Evolutionary conservation across 2,113 vertebrate genomes (phyloP).

Genomic region (Lepidothrix coronata): DNA sequence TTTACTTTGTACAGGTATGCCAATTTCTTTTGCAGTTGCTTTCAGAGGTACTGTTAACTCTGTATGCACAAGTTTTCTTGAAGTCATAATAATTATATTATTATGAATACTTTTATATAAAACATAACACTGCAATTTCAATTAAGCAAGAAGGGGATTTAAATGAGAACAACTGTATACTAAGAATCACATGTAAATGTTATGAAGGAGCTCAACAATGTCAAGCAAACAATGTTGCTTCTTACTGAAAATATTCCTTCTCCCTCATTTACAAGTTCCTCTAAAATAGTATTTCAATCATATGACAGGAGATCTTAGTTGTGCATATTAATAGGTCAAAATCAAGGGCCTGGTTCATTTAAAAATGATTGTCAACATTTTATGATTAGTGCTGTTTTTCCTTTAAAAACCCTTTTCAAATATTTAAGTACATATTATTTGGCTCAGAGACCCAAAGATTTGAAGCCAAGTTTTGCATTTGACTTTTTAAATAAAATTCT

Average conservation of each 20-base stretch:
- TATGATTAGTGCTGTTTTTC: not conserved
- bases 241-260: not conserved
- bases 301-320: not conserved
- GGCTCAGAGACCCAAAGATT: not conserved
- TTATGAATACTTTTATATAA: not conserved
- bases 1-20: not conserved
- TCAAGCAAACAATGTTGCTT: not conserved
- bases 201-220: constrained; percentile 5
- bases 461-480: not conserved
- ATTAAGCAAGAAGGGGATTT: not conserved
- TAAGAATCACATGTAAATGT: not conserved
- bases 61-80: not conserved
- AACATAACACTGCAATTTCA: not conserved
- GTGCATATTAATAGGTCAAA: constrained; percentile 55
- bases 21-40: not conserved
- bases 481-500: not conserved
- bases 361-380: not conserved
- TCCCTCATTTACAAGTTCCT: constrained; percentile 25
- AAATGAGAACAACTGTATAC: not conserved
- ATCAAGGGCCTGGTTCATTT: constrained; percentile 65
- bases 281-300: constrained; percentile 51
- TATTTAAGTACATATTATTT: not conserved
- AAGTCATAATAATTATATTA: not conserved
- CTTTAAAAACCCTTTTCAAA: not conserved
- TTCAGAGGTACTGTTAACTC: not conserved